Conservation (phyloP, 30 jellyfish, hydroid and myxozoan species). For the Aurelia aurita region DNA sequence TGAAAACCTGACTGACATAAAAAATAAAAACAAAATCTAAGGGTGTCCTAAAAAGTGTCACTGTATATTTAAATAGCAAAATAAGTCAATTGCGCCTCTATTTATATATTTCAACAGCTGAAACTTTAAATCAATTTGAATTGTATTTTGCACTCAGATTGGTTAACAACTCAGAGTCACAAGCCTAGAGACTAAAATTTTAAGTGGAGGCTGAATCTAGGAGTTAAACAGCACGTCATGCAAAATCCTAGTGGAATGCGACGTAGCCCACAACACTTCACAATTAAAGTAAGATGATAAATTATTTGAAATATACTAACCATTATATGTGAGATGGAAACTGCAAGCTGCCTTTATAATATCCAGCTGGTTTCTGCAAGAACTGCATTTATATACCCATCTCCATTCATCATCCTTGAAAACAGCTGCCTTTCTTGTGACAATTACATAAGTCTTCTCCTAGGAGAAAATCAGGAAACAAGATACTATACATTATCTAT, state of each 20-base stretch:
- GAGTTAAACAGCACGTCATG: too few species aligned
- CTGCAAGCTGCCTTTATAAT: not conserved
- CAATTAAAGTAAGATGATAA: not conserved
- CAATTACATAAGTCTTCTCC: not conserved
- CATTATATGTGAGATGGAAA: constrained; percentile 9
- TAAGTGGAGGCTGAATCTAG: not conserved
- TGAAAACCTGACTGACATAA: not conserved
- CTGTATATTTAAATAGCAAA: not conserved
- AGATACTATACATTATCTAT: not conserved
- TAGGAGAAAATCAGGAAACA: not conserved
- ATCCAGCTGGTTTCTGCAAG: constrained; percentile 11
- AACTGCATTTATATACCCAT: not conserved
- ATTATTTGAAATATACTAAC: not conserved
- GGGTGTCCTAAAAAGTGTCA: not conserved
- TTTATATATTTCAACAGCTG: not conserved
- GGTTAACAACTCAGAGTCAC: not conserved
- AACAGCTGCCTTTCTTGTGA: constrained; percentile 6
- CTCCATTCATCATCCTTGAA: constrained; percentile 6
- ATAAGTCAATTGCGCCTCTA: not conserved
- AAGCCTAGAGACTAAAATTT: not conserved
- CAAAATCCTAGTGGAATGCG: too few species aligned
- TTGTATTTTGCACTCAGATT: not conserved
- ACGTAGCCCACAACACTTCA: too few species aligned
- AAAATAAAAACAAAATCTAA: not conserved
- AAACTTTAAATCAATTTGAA: not conserved